A percentile compares a stretch with the other conserved stretches of the same genome.
phyloP scores from a whole-genome alignment of 2,888 invertebrate genomes.

The Apodemia hepburni region DNA sequence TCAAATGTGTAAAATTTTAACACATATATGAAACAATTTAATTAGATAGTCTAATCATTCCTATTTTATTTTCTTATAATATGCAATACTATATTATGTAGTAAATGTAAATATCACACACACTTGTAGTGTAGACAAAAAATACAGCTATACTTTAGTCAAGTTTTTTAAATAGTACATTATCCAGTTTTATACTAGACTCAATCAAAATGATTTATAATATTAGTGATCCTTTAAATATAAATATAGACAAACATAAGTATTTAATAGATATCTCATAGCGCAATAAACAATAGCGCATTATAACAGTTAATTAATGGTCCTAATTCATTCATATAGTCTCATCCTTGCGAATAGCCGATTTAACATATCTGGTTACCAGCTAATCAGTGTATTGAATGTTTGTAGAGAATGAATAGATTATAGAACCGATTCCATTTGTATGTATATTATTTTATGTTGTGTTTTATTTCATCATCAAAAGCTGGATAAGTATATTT shows the following conservation, averaged over 20 bases:
- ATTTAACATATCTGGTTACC: too few relatives aligned
- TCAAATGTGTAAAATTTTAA: background rate
- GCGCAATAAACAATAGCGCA: too few relatives aligned
- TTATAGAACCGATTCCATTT: too few relatives aligned
- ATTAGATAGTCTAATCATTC: background rate
- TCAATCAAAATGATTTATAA: background rate
- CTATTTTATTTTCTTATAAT: background rate
- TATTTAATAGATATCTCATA: too few relatives aligned
- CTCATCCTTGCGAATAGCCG: too few relatives aligned
- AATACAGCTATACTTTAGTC: background rate
- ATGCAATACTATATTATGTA: background rate
- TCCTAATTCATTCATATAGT: too few relatives aligned
- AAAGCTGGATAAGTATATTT: slow-evolving; percentile 2
- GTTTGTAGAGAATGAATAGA: too few relatives aligned
- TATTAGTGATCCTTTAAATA: background rate
- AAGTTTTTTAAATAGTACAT: background rate
- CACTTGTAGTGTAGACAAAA: background rate
- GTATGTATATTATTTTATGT: too few relatives aligned
- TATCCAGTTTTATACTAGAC: background rate
- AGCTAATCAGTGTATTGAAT: too few relatives aligned
- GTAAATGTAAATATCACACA: background rate
- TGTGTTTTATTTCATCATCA: background rate
- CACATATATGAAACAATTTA: background rate
- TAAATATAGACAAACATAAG: background rate
- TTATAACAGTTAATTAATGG: too few relatives aligned